phyloP scores from a whole-genome alignment of 1,140 invertebrate genomes.

The Chrysopa pallens region DNA sequence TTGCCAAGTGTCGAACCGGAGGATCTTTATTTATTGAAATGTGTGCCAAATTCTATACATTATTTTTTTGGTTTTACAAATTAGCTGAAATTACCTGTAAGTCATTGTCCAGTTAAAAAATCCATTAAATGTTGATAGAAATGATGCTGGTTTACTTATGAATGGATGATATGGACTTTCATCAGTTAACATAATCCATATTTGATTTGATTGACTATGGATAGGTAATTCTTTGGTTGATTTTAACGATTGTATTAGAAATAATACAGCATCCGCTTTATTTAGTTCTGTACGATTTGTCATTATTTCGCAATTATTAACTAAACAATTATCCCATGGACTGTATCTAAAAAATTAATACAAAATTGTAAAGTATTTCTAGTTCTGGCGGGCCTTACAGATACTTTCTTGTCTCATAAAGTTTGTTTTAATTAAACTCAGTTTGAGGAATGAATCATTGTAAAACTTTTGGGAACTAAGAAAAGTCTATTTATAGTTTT shows the following conservation, averaged over 20 bases:
- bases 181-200: constrained; percentile 41
- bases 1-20: too few relatives aligned
- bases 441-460: too few relatives aligned
- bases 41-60: too few relatives aligned
- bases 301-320: constrained; percentile 30
- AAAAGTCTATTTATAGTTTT: too few relatives aligned
- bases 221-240: constrained; percentile 19
- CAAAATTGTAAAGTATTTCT: constrained; percentile 1
- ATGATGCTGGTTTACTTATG: constrained; percentile 10
- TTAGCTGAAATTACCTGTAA: constrained; percentile 33
- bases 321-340: constrained; percentile 34
- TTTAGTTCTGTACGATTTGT: constrained; percentile 23
- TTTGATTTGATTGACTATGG: constrained; percentile 21
- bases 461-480: too few relatives aligned
- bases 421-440: too few relatives aligned
- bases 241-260: constrained; percentile 32
- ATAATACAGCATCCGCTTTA: constrained; percentile 32
- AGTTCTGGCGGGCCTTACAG: background rate
- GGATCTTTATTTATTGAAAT: too few relatives aligned
- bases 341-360: constrained; percentile 16
- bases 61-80: too few relatives aligned
- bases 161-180: constrained; percentile 38
- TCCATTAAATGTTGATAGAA: constrained; percentile 27
- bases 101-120: constrained; percentile 65
- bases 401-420: too few relatives aligned